Percentiles rank a stretch among this genome's conserved stretches.
Evolutionary conservation across 2,888 invertebrate genomes (phyloP).

Genomic region (Chaetogeoica ovagalla): DNA sequence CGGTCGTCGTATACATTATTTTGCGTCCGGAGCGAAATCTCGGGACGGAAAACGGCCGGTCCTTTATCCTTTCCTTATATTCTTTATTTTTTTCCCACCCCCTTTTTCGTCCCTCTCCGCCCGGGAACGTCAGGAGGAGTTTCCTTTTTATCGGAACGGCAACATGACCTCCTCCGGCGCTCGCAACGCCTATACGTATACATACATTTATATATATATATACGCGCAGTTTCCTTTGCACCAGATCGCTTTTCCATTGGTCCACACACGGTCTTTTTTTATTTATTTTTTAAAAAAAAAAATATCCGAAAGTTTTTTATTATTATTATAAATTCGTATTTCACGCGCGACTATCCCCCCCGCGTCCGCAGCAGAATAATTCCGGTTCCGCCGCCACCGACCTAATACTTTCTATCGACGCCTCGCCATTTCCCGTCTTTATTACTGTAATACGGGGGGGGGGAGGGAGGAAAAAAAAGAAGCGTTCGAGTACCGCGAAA

Average conservation of each 20-base stretch:
- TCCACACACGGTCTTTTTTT: slow-evolving; percentile 13
- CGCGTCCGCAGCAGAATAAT: neutral
- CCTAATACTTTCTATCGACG: too few species aligned
- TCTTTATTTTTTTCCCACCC: slow-evolving; percentile 6
- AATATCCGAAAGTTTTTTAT: neutral
- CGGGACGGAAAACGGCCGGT: slow-evolving; percentile 46
- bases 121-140: slow-evolving; percentile 45
- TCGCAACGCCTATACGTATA: neutral
- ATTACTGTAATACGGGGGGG: too few species aligned
- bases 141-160: slow-evolving; percentile 47
- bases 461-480: too few species aligned
- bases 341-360: neutral
- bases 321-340: slow-evolving; percentile 1
- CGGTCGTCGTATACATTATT: slow-evolving; percentile 43
- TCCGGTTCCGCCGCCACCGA: too few species aligned
- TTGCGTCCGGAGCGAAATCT: slow-evolving; percentile 45
- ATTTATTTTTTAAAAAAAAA: neutral
- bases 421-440: too few species aligned
- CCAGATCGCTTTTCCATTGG: slow-evolving; percentile 40
- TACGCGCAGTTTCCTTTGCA: slow-evolving; percentile 5
- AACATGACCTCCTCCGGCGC: slow-evolving; percentile 15
- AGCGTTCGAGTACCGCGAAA: too few species aligned
- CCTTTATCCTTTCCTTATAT: slow-evolving; percentile 48
- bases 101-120: neutral
- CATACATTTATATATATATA: neutral